A percentile compares a stretch with the other conserved stretches of the same genome.
Evolutionary conservation across 1,140 invertebrate species (phyloP).

Genomic region (Sipha flava): DNA sequence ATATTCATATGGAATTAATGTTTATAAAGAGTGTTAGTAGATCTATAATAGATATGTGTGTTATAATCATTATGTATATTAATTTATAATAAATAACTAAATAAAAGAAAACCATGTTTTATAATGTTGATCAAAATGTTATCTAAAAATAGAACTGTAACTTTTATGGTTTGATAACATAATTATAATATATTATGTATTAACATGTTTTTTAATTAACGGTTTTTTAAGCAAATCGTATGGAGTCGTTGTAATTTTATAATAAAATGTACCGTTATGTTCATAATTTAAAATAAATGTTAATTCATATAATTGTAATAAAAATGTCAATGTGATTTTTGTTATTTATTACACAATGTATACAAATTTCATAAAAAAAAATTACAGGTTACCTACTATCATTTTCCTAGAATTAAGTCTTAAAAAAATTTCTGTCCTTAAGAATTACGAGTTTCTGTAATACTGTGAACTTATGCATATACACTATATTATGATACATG

Average conservation of each 20-base stretch:
- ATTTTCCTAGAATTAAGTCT: too few species aligned
- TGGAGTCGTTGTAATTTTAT: constrained; percentile 1
- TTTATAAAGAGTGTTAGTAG: not conserved
- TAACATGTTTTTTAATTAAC: not conserved
- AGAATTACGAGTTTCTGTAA: too few species aligned
- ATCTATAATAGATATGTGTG: not conserved
- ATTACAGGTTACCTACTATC: too few species aligned
- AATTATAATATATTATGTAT: not conserved
- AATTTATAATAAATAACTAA: not conserved
- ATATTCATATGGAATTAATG: not conserved
- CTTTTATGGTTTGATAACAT: not conserved
- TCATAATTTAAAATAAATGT: not conserved
- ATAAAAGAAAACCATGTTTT: not conserved
- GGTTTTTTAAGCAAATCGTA: not conserved
- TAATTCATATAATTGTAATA: constrained; percentile 1
- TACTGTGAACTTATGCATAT: too few species aligned
- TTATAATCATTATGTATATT: not conserved
- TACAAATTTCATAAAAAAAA: too few species aligned
- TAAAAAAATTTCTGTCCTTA: too few species aligned
- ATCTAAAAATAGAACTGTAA: not conserved
- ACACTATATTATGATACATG: too few species aligned
- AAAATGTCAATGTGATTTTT: not conserved
- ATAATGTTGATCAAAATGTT: not conserved
- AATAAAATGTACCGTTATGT: not conserved
- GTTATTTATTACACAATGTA: too few species aligned